Base-by-base conservation (phyloP, 1,140 invertebrate genomes). In the Bombus terrestris region DNA sequence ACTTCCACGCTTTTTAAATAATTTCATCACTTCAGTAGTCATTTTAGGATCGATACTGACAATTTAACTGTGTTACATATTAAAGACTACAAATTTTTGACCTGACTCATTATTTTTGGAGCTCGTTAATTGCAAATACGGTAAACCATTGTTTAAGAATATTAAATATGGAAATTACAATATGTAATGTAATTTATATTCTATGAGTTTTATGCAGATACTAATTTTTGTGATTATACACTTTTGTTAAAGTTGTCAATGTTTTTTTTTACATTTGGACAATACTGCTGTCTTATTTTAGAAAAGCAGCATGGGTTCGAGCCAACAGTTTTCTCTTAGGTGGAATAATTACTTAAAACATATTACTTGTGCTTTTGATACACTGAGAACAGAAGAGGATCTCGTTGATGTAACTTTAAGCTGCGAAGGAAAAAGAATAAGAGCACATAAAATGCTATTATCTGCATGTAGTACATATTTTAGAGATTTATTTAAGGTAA, bases 331-430 rank as follows among this genome's bases (percentile, higher is more conserved):
- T 93, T 97, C 97, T 84, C 95, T 98, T 82, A 96, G 96, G 86
- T 98, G 97, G 97, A 97, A 97, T 90, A 97, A 97, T 94, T 97
- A 97, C 92, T 95, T 97, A 88, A 96, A 96, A 84, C 97, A 97
- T 91, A 96, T 98, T 89, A 97, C 97, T 79, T 97, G 96, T 92
- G 97, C 97, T 66, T 97, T 98, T 92, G 97, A 98, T 93, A 96
- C 97, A 74, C 95, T 98, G 85, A 95, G 97, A 69, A 96, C 96
- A 83, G 97, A 97, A 91, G 97, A 98, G 93, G 97, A 98, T 93
- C 96, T 98, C 81, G 97, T 98, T 72, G 98, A 98, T 96, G 98
- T 98, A 10, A 98, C 98, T 57, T 94, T 98, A 81, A 98, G 97
- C 92, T 98, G 97, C 92, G 98, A 98, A 92, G 98, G 98, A 81